phyloP scores from a whole-genome alignment of 2,888 invertebrate genomes.

The Nowickia ferox region DNA sequence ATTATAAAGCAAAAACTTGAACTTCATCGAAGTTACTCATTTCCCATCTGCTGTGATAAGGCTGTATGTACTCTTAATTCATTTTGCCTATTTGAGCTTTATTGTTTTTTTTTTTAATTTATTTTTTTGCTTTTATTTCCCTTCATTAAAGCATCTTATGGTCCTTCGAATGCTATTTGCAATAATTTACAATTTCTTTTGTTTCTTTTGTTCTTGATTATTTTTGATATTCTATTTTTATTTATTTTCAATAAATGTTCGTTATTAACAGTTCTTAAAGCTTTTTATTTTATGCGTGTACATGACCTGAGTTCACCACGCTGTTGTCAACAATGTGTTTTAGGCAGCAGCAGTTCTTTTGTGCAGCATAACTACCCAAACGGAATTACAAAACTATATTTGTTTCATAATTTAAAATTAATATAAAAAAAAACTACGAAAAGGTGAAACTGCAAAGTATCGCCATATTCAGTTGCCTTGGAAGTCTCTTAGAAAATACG shows the following conservation, averaged over 20 bases:
- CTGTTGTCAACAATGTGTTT: neutral
- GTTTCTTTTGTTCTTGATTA: neutral
- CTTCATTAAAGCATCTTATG: neutral
- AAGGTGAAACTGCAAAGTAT: neutral
- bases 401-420: neutral
- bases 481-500: neutral
- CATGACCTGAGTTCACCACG: slow-evolving; percentile 17
- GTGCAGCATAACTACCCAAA: too few relatives aligned
- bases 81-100: too few relatives aligned
- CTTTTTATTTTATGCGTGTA: slow-evolving; percentile 54
- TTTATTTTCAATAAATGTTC: neutral
- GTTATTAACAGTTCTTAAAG: slow-evolving; percentile 39
- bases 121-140: neutral
- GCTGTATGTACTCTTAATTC: too few relatives aligned
- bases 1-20: too few relatives aligned
- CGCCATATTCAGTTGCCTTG: neutral
- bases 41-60: too few relatives aligned
- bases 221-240: neutral
- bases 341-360: neutral
- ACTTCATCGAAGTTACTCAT: too few relatives aligned
- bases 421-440: neutral
- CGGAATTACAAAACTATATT: too few relatives aligned
- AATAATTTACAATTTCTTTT: slow-evolving; percentile 7
- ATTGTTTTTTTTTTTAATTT: neutral
- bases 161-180: neutral